Evolutionary conservation across 1,140 invertebrate species (phyloP).

Genomic region (Magallana angulata): DNA sequence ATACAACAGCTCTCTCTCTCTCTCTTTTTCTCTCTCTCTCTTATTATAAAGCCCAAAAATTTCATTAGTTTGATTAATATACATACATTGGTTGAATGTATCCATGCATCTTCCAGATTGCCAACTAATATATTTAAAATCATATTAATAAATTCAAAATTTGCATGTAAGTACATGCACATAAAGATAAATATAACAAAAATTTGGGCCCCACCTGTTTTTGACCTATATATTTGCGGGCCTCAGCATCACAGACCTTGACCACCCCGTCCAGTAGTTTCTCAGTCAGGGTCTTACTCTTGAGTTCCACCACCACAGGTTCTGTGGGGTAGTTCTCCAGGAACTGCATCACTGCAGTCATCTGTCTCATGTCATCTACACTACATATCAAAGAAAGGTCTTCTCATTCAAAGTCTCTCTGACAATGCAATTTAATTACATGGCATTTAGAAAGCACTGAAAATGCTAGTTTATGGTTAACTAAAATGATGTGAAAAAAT

Average conservation of each 20-base stretch:
- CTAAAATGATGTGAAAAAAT: background rate
- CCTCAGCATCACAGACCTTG: conserved; percentile 85
- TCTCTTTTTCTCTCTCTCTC: too few relatives aligned
- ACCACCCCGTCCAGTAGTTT: conserved; percentile 84
- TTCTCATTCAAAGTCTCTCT: background rate
- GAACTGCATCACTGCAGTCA: conserved; percentile 86
- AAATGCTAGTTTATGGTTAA: background rate
- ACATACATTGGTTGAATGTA: too few relatives aligned
- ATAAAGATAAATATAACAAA: too few relatives aligned
- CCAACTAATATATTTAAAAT: too few relatives aligned
- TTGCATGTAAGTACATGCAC: too few relatives aligned
- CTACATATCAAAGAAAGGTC: conserved; percentile 75
- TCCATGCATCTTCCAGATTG: too few relatives aligned
- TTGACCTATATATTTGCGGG: conserved; percentile 83
- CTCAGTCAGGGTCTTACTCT: conserved; percentile 85
- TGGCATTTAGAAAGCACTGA: background rate
- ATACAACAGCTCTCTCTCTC: too few relatives aligned
- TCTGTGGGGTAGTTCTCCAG: conserved; percentile 83
- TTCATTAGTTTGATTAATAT: too few relatives aligned
- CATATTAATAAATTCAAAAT: too few relatives aligned
- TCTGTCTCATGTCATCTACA: conserved; percentile 83
- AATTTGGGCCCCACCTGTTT: conserved; percentile 71
- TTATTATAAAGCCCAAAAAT: too few relatives aligned
- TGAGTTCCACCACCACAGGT: conserved; percentile 85
- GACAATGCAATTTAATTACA: background rate